phyloP scores from a whole-genome alignment of 2,888 invertebrate genomes.

The Mellilla xanthometata region DNA sequence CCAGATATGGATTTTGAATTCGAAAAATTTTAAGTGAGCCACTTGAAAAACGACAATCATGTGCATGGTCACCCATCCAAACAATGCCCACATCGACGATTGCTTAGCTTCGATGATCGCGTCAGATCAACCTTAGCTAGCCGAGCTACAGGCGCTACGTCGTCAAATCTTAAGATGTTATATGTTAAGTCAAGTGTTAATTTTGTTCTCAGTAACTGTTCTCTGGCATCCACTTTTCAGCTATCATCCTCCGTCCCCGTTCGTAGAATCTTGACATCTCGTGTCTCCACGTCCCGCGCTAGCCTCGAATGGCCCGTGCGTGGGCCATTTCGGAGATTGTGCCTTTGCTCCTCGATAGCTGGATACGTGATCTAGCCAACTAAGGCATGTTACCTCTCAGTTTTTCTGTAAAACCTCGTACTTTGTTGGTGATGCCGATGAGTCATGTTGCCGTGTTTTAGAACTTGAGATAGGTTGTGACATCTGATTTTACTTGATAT shows the following conservation, averaged over 20 bases:
- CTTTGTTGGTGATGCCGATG: neutral
- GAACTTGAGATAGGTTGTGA: neutral
- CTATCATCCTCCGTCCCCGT: slow-evolving; percentile 32
- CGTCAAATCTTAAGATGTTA: too few relatives aligned
- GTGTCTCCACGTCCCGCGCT: slow-evolving; percentile 42
- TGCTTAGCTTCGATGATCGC: too few relatives aligned
- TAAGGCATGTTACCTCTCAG: slow-evolving; percentile 17
- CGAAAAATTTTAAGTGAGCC: too few relatives aligned
- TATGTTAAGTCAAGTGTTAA: too few relatives aligned
- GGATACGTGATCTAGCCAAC: slow-evolving; percentile 25
- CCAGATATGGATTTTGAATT: too few relatives aligned
- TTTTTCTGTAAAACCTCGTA: slow-evolving; percentile 11
- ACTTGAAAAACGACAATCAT: too few relatives aligned
- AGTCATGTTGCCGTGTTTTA: neutral
- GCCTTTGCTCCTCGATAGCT: slow-evolving; percentile 45
- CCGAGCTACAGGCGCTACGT: too few relatives aligned
- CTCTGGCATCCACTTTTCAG: neutral
- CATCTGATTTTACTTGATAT: neutral
- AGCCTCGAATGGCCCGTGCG: slow-evolving; percentile 48
- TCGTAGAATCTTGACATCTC: slow-evolving; percentile 42
- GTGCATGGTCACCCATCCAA: too few relatives aligned
- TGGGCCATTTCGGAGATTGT: slow-evolving; percentile 47
- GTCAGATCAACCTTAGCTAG: too few relatives aligned
- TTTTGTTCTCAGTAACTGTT: too few relatives aligned
- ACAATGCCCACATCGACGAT: too few relatives aligned